Evolutionary conservation across 64 coral and sea anemone species (phyloP).

Genomic region (Montipora cactus): DNA sequence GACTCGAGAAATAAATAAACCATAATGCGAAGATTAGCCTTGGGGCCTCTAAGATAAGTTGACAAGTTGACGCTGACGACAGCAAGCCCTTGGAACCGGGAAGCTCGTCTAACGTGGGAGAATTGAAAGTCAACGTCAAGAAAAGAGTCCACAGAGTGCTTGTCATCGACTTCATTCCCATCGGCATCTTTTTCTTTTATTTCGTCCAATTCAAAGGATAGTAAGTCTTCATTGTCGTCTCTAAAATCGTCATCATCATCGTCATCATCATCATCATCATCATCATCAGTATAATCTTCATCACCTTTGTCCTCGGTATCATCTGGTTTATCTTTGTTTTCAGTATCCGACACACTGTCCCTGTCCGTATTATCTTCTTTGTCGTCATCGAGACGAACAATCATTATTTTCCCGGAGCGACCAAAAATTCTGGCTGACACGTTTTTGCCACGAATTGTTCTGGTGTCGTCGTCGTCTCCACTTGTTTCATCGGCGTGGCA

Average conservation of each 20-base stretch:
- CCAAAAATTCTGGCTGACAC: slow-evolving; percentile 25
- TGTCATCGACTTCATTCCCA: slow-evolving; percentile 44
- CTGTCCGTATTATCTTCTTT: background rate
- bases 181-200: slow-evolving; percentile 43
- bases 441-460: slow-evolving; percentile 22
- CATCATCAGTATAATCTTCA: background rate
- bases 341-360: background rate
- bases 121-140: slow-evolving; percentile 4
- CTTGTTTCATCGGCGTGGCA: slow-evolving; percentile 27
- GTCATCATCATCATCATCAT: background rate
- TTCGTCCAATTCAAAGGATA: slow-evolving; percentile 20
- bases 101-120: background rate
- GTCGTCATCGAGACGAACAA: slow-evolving; percentile 18
- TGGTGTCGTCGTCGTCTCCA: background rate
- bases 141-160: slow-evolving; percentile 47
- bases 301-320: background rate
- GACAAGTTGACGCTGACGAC: slow-evolving; percentile 21
- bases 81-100: background rate
- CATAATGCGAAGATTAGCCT: slow-evolving; percentile 22
- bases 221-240: slow-evolving; percentile 6
- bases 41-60: background rate
- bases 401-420: slow-evolving; percentile 30
- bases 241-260: slow-evolving; percentile 32
- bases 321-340: background rate
- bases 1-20: slow-evolving; percentile 26